Percentiles rank a stretch among this genome's conserved stretches.
phyloP scores from a whole-genome alignment of 2,888 invertebrate genomes.

The Lingula anatina region DNA sequence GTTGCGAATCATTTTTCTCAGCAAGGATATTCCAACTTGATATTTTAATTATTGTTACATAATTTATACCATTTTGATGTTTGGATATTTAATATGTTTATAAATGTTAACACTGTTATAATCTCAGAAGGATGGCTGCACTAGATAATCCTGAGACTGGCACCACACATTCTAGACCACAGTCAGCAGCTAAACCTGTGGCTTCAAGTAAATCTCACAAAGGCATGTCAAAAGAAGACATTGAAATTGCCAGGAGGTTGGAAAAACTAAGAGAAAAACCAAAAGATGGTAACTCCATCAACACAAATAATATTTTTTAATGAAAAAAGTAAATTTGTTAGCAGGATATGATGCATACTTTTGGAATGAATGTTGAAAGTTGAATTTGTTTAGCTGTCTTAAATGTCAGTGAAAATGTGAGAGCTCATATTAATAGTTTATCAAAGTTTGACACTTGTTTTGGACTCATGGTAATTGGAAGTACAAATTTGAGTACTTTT shows the following conservation, averaged over 20 bases:
- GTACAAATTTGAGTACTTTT: not conserved
- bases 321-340: not conserved
- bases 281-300: not conserved
- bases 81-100: not conserved
- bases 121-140: slow-evolving; percentile 31
- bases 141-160: slow-evolving; percentile 24
- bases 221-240: slow-evolving; percentile 28
- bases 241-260: slow-evolving; percentile 39
- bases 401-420: no score
- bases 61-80: no score
- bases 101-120: not conserved
- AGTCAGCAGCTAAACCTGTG: no score
- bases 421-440: no score
- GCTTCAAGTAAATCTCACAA: slow-evolving; percentile 5
- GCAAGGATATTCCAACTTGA: no score
- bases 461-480: not conserved
- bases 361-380: no score
- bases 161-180: not conserved
- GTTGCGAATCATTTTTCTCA: no score
- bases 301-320: not conserved
- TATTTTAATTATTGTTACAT: not conserved
- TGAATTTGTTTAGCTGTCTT: no score
- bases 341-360: no score
- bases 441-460: no score
- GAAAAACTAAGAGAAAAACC: slow-evolving; percentile 31